Base-by-base conservation (phyloP, 92 coral and sea anemone genomes). In the Phymanthus crucifer region DNA sequence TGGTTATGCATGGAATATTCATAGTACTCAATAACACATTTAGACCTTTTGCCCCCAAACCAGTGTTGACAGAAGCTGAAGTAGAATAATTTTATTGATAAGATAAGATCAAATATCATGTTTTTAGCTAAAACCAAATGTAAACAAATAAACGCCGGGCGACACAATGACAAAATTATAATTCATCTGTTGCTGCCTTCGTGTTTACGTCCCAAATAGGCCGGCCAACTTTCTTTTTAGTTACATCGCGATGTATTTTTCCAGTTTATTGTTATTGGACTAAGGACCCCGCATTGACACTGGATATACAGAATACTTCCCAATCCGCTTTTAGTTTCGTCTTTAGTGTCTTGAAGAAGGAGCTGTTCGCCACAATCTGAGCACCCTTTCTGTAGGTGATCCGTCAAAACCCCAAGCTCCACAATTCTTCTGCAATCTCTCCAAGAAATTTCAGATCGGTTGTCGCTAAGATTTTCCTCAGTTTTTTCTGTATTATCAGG, bases 401-500 rank as follows among this genome's bases (percentile, higher is more conserved):
- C 85, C 4, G 47, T 80, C 74, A 80, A 56, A 80, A 65, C 12
- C 6, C 89, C 85, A 67, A 84, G 34, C 54, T 85, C 88, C 31
- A 86, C 85, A n/a, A 74, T 80, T 48, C 89, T 80, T 50, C 89
- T 82, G 19, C 89, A 82, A 18, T 80, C 85, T 69, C 85, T 79
- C 85, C 85, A 85, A 8, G 73, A 19, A 29, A 40, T 32, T 52
- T 52, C 61, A 52, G 61, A 52, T 24, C 61, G 6, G 61, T 52
- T 52, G 61, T 52, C 61, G 23, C 61, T 52, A 9, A 24, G 13
- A 52, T 52, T 52, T 9, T 52, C 19, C 21, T 52, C 23, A 52
- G 61, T 52, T 52, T 52, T 52, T 52, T 13, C 61, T 52, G 61
- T 52, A 52, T 52, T 52, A 52, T 52, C 61, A 52, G 23, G 61